Percentiles rank a stretch among this genome's conserved stretches.
Conservation (phyloP, 2,888 invertebrate genomes). For the Boloria euphrosyne region DNA sequence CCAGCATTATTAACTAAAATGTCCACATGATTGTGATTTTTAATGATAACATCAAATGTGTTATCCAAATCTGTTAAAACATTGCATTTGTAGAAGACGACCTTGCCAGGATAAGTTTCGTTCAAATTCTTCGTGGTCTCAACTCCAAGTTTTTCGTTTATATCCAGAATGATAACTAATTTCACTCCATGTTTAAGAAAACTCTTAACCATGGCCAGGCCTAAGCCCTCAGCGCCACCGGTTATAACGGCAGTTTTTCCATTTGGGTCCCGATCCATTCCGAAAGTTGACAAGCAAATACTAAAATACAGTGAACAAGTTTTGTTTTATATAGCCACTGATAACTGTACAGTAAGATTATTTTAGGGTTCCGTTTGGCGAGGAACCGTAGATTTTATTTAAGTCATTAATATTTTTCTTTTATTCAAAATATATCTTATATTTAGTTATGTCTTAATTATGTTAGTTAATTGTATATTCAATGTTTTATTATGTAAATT, state of each 20-base stretch:
- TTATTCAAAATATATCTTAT: background rate
- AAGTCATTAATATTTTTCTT: background rate
- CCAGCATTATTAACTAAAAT: conserved; percentile 66
- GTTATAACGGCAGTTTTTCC: conserved; percentile 41
- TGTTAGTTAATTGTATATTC: too few relatives aligned
- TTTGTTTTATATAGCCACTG: conserved; percentile 4
- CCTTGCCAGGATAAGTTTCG: conserved; percentile 63
- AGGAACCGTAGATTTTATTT: background rate
- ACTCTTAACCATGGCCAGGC: conserved; percentile 38
- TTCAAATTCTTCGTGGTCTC: conserved; percentile 41
- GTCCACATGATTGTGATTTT: conserved; percentile 54
- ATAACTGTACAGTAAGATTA: background rate
- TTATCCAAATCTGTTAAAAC: conserved; percentile 68
- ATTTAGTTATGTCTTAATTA: too few relatives aligned
- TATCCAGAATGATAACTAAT: conserved; percentile 38
- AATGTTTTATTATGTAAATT: too few relatives aligned
- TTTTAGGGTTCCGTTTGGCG: conserved; percentile 7
- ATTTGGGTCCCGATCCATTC: conserved; percentile 36
- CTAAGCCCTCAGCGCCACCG: conserved; percentile 41
- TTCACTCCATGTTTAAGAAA: conserved; percentile 42
- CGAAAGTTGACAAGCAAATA: background rate
- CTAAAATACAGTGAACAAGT: background rate
- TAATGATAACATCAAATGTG: conserved; percentile 52
- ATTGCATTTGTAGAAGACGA: conserved; percentile 69
- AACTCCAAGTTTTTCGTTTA: conserved; percentile 38